Conservation (phyloP, 2,888 invertebrate genomes). For the Drosophila buzzatii region DNA sequence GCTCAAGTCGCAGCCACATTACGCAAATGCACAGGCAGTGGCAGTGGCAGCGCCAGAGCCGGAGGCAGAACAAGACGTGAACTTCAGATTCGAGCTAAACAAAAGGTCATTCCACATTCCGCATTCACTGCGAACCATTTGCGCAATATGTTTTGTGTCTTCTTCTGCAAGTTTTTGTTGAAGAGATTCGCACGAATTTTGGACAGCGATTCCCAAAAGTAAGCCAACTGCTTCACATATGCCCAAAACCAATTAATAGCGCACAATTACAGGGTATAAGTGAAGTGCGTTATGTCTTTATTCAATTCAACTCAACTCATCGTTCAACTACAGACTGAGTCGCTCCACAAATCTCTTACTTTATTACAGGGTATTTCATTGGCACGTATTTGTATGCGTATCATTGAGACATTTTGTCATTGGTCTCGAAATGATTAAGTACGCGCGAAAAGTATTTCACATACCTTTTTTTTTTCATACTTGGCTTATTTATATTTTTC, state of each 20-base stretch:
- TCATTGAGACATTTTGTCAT: background rate
- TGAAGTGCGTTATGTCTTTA: background rate
- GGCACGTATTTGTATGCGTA: background rate
- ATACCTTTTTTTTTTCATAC: constrained; percentile 16
- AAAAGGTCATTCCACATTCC: constrained; percentile 54
- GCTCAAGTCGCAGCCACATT: background rate
- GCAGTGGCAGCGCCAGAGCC: background rate
- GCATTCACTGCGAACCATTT: constrained; percentile 37
- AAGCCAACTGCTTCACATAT: constrained; percentile 19
- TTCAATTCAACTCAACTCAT: background rate
- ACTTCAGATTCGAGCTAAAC: constrained; percentile 7
- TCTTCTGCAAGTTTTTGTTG: constrained; percentile 1
- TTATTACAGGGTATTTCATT: constrained; percentile 19
- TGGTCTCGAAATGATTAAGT: constrained; percentile 28
- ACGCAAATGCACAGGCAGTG: constrained; percentile 35
- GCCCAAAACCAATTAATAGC: constrained; percentile 12
- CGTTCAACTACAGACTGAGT: background rate
- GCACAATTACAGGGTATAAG: background rate
- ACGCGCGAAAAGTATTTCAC: constrained; percentile 36
- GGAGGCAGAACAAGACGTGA: constrained; percentile 6
- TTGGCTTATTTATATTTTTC: constrained; percentile 15
- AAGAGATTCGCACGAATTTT: constrained; percentile 43
- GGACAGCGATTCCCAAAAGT: constrained; percentile 9
- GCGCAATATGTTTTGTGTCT: constrained; percentile 27
- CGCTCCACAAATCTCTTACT: background rate